Conservation (phyloP, 2,888 invertebrate species). For the Lithophane ornitopus region DNA sequence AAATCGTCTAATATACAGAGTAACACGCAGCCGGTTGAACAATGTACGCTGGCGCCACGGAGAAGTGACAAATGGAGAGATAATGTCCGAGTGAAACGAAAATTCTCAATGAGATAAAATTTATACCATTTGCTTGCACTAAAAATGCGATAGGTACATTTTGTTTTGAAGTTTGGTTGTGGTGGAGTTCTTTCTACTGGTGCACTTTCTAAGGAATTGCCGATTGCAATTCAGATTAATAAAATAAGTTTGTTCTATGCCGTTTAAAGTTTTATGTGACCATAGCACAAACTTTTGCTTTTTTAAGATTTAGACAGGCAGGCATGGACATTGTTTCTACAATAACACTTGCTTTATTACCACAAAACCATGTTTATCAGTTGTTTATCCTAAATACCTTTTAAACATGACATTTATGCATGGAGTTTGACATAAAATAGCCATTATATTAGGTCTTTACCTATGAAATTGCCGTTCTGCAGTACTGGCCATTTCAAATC, state of each 20-base stretch:
- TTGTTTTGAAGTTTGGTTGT: background rate
- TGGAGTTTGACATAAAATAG: too few species aligned
- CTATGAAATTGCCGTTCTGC: too few species aligned
- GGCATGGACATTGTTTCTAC: background rate
- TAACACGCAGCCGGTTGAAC: conserved; percentile 67
- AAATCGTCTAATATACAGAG: conserved; percentile 66
- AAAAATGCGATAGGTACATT: background rate
- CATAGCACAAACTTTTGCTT: background rate
- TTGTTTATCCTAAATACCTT: too few species aligned
- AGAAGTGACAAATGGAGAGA: conserved; percentile 48
- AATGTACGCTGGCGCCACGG: conserved; percentile 52
- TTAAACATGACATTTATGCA: too few species aligned
- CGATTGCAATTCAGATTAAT: background rate
- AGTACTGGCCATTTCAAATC: too few species aligned
- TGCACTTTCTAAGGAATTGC: background rate
- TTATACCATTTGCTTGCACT: too few species aligned
- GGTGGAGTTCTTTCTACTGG: background rate
- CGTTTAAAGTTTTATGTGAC: background rate
- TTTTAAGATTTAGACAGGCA: background rate
- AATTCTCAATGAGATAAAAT: background rate
- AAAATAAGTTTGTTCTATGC: background rate
- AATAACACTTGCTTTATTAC: background rate
- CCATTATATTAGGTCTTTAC: too few species aligned
- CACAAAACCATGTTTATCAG: too few species aligned
- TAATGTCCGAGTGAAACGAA: conserved; percentile 8